Evolutionary conservation across 2,113 vertebrate genomes (phyloP).

Genomic region (Scytalopus superciliaris): DNA sequence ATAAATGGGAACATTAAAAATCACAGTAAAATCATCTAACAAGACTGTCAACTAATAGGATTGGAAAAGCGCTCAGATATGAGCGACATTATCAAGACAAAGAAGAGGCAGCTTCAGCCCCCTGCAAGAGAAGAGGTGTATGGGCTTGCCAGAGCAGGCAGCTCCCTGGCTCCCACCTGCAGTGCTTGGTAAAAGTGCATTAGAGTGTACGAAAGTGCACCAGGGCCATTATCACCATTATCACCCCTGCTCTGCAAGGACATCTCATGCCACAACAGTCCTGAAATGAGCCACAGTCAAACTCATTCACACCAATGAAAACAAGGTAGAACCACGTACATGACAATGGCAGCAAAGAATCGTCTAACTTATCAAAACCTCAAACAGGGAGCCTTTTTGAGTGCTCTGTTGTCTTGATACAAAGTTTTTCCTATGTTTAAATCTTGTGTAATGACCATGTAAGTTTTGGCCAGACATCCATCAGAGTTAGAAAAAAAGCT

Average conservation of each 20-base stretch:
- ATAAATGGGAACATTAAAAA: background rate
- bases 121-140: background rate
- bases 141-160: background rate
- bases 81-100: background rate
- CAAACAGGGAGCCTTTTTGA: background rate
- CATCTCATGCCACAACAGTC: background rate
- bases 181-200: background rate
- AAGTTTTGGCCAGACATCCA: background rate
- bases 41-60: background rate
- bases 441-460: background rate
- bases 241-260: background rate
- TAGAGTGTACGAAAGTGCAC: background rate
- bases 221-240: background rate
- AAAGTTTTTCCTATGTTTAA: background rate
- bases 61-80: background rate
- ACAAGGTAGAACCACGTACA: background rate
- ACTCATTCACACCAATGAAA: background rate
- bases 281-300: background rate
- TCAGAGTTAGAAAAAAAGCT: background rate
- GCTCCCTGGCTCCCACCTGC: background rate
- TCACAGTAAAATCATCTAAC: background rate
- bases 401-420: background rate
- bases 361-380: background rate
- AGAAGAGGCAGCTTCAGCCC: background rate
- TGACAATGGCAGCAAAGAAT: accelerated